phyloP scores from a whole-genome alignment of 2,797 vertebrate species.

The Lutra lutra region DNA sequence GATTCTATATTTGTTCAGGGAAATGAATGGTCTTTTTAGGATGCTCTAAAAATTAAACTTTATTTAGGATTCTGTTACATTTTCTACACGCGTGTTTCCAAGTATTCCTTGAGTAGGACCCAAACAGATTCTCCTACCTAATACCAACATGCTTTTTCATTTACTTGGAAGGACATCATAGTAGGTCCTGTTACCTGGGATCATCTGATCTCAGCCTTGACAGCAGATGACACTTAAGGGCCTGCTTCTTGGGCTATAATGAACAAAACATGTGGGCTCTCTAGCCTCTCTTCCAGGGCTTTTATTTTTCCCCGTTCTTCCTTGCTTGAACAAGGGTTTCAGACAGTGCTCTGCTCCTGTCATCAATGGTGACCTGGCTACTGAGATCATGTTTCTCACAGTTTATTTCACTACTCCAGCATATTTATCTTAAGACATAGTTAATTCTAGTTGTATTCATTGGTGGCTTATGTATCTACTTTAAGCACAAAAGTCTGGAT shows the following conservation, averaged over 20 bases:
- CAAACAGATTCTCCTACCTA: background rate
- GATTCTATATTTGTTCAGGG: background rate
- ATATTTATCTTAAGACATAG: background rate
- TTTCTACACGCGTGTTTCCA: background rate
- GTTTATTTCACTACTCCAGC: background rate
- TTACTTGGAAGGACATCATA: background rate
- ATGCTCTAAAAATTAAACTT: background rate
- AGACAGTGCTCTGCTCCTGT: background rate
- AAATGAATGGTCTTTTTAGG: background rate
- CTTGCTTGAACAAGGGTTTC: background rate
- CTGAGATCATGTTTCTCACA: background rate
- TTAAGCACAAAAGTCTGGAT: background rate
- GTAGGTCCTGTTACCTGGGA: background rate
- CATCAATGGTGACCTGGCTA: background rate
- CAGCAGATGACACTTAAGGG: background rate
- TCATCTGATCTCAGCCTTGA: background rate
- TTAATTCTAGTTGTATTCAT: background rate
- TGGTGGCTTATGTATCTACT: background rate
- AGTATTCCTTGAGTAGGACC: background rate
- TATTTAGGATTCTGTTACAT: background rate
- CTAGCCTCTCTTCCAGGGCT: background rate
- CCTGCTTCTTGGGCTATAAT: background rate
- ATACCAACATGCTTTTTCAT: background rate
- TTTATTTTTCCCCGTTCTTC: background rate
- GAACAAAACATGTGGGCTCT: accelerated